Evolutionary conservation across 2,888 invertebrate species (phyloP).

Genomic region (Tetragnatha montana): DNA sequence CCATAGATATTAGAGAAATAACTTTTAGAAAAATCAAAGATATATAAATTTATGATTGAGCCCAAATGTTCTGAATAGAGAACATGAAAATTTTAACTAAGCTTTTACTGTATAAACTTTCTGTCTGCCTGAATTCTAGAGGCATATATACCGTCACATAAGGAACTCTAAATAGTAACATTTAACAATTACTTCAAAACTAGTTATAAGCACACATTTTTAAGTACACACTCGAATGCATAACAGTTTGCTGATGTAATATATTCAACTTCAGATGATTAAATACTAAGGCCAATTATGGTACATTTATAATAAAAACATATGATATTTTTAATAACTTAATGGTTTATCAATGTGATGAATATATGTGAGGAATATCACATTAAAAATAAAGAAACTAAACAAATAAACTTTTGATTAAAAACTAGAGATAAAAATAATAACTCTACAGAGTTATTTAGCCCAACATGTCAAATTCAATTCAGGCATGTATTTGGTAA

Average conservation of each 20-base stretch:
- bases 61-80: neutral
- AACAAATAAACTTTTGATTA: too few relatives aligned
- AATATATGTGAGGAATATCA: too few relatives aligned
- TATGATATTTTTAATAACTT: neutral
- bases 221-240: slow-evolving; percentile 22
- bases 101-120: neutral
- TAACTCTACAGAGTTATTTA: too few relatives aligned
- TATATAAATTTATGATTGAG: neutral
- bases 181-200: slow-evolving; percentile 22
- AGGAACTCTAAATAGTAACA: slow-evolving; percentile 30
- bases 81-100: neutral
- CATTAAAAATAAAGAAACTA: too few relatives aligned
- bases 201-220: slow-evolving; percentile 24
- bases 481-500: too few relatives aligned
- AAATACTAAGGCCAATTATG: neutral
- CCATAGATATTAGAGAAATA: too few relatives aligned
- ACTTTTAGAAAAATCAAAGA: too few relatives aligned
- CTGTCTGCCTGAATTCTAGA: slow-evolving; percentile 47
- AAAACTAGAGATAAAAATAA: too few relatives aligned
- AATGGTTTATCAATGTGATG: neutral
- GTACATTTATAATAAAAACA: neutral
- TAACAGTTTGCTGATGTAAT: slow-evolving; percentile 37
- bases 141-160: slow-evolving; percentile 28
- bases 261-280: neutral
- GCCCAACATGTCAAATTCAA: too few relatives aligned